Percentiles rank a stretch among this genome's conserved stretches.
Conservation (phyloP, 2,888 invertebrate genomes). For the Synanthedon tipuliformis region DNA sequence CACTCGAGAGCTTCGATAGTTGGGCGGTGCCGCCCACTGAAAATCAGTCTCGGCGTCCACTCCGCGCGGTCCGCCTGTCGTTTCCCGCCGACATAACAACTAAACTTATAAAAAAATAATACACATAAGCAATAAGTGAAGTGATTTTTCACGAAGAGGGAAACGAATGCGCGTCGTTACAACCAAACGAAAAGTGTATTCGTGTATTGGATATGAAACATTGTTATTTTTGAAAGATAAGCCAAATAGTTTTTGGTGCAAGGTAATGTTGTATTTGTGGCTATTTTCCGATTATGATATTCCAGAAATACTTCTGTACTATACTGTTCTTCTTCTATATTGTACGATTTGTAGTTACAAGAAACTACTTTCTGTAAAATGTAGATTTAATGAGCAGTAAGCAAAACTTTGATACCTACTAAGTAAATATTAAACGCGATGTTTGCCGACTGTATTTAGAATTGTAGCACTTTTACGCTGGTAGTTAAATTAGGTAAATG, state of each 20-base stretch:
- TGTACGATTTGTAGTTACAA: neutral
- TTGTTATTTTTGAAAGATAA: conserved; percentile 31
- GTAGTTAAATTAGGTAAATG: no score
- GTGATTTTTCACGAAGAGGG: conserved; percentile 26
- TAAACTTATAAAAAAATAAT: neutral
- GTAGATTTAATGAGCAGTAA: no score
- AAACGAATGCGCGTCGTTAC: conserved; percentile 35
- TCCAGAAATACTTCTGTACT: neutral
- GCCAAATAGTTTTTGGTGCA: conserved; percentile 38
- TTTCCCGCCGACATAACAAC: conserved; percentile 23
- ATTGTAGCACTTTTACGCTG: no score
- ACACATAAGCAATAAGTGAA: conserved; percentile 4
- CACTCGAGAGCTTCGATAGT: conserved; percentile 15
- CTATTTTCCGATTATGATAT: neutral
- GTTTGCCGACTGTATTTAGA: no score
- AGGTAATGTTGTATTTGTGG: conserved; percentile 17
- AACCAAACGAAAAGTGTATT: conserved; percentile 40
- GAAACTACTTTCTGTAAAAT: no score
- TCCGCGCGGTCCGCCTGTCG: conserved; percentile 70
- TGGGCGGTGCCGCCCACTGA: conserved; percentile 63
- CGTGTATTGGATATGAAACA: conserved; percentile 34
- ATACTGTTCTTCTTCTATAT: neutral
- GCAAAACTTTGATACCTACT: neutral
- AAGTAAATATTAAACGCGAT: neutral
- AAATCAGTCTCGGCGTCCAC: conserved; percentile 67